Evolutionary conservation across 2,797 vertebrate genomes (phyloP).

Genomic region (Okamejei kenojei): DNA sequence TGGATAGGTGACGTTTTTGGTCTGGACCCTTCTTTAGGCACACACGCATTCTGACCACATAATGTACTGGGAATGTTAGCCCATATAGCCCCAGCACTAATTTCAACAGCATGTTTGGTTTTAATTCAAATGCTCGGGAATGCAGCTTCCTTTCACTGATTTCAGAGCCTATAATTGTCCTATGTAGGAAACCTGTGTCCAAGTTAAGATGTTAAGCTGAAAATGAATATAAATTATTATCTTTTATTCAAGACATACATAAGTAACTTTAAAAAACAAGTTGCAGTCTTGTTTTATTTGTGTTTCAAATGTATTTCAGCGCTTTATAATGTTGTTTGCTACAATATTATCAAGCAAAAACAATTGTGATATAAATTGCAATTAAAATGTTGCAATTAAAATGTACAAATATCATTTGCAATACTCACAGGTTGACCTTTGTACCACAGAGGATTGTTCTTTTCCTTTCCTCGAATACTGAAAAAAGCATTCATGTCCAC

Average conservation of each 20-base stretch:
- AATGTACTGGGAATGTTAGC: background rate
- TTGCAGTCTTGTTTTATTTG: background rate
- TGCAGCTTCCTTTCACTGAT: background rate
- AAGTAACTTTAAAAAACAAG: background rate
- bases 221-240: background rate
- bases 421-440: constrained; percentile 83
- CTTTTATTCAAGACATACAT: background rate
- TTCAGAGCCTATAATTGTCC: background rate
- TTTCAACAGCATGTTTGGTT: background rate
- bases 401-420: background rate
- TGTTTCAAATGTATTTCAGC: background rate
- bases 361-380: background rate
- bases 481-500: constrained; percentile 63
- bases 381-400: background rate
- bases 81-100: background rate
- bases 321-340: background rate
- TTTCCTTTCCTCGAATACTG: constrained; percentile 63
- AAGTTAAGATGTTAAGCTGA: background rate
- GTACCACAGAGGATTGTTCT: constrained; percentile 73
- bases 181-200: background rate
- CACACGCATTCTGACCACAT: background rate
- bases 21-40: no score
- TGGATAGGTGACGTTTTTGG: no score
- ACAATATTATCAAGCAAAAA: background rate
- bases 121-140: background rate